Conservation (phyloP, 1,140 invertebrate genomes). For the Oryzaephilus surinamensis region DNA sequence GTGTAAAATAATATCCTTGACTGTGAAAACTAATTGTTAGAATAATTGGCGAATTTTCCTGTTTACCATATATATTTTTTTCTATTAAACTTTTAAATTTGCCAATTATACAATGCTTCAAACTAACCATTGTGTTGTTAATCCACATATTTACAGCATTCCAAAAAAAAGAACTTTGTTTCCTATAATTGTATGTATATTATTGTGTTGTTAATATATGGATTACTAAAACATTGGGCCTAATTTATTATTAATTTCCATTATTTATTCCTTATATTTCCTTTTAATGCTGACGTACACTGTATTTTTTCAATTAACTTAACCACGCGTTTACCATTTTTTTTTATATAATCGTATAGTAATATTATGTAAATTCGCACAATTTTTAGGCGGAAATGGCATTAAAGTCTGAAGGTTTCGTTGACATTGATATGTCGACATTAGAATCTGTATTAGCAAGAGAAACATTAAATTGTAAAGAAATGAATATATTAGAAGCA, state of each 20-base stretch:
- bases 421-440: conserved; percentile 83
- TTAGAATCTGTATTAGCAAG: conserved; percentile 76
- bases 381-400: conserved; percentile 85
- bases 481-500: conserved; percentile 80
- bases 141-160: conserved; percentile 31
- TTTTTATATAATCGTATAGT: no score
- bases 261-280: no score
- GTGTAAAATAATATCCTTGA: no score
- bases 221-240: conserved; percentile 27
- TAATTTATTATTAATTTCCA: conserved; percentile 1
- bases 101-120: conserved; percentile 11
- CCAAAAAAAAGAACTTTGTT: no score
- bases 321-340: no score
- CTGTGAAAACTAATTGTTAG: conserved; percentile 5
- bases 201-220: conserved; percentile 36
- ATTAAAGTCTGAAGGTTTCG: conserved; percentile 83
- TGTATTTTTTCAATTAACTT: no score
- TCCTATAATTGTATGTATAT: conserved; percentile 18
- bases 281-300: no score
- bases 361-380: no score
- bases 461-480: conserved; percentile 85
- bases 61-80: no score
- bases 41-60: conserved; percentile 8
- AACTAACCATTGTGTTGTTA: conserved; percentile 19
- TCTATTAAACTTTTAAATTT: conserved; percentile 4